Percentiles rank a stretch among this genome's conserved stretches.
Conservation (phyloP, 1,140 invertebrate species). For the Psilanteris sp. region DNA sequence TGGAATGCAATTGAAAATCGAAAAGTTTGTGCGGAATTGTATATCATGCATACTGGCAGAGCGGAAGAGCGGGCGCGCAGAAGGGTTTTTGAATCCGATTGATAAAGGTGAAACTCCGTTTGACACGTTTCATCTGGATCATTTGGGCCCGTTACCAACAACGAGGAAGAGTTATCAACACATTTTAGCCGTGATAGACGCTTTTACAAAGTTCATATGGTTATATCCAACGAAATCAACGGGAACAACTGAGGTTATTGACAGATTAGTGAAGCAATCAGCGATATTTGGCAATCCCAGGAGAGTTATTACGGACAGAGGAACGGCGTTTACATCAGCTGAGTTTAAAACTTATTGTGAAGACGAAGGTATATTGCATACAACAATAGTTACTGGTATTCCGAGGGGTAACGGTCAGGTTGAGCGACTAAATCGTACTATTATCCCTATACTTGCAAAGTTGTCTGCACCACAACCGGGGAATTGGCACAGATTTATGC, state of each 20-base stretch:
- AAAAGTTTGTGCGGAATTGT: conserved; percentile 50
- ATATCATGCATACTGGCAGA: conserved; percentile 53
- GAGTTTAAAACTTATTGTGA: not conserved
- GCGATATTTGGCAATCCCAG: conserved; percentile 2
- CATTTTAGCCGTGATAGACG: not conserved
- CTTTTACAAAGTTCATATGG: not conserved
- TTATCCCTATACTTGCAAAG: too few relatives aligned
- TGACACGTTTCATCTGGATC: not conserved
- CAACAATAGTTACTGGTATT: too few relatives aligned
- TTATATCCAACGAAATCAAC: not conserved
- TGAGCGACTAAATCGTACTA: too few relatives aligned
- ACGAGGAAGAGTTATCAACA: not conserved
- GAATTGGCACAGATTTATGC: too few relatives aligned
- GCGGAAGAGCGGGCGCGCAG: conserved; percentile 21
- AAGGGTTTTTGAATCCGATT: not conserved
- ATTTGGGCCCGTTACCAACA: not conserved
- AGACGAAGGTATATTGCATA: not conserved
- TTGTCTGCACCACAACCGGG: too few relatives aligned
- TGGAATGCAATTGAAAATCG: conserved; percentile 3
- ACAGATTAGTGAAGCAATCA: not conserved
- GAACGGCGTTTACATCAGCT: not conserved
- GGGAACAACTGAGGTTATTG: not conserved
- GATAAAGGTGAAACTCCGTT: not conserved
- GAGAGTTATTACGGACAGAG: not conserved
- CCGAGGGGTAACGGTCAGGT: too few relatives aligned